A percentile compares a stretch with the other conserved stretches of the same genome.
phyloP scores from a whole-genome alignment of 1,140 invertebrate genomes.

The Druon quercuslanigerum region DNA sequence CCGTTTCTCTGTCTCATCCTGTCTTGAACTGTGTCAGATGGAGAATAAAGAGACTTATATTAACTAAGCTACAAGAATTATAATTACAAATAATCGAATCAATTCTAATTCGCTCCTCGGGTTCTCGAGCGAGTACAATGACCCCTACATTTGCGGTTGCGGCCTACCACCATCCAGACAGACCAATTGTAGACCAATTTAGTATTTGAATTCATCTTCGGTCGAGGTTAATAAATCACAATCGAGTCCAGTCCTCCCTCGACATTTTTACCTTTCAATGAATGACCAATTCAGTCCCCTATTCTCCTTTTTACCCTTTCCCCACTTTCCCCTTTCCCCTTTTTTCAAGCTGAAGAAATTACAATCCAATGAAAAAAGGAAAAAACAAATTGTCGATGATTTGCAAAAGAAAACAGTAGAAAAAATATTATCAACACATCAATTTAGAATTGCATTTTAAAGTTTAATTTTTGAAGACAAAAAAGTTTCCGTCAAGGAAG shows the following conservation, averaged over 20 bases:
- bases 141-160: conserved; percentile 44
- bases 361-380: no score
- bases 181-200: conserved; percentile 64
- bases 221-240: conserved; percentile 59
- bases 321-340: no score
- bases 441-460: no score
- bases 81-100: conserved; percentile 63
- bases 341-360: no score
- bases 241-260: conserved; percentile 42
- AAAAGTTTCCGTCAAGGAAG: no score
- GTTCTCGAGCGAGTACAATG: conserved; percentile 49
- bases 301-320: no score
- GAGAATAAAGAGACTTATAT: conserved; percentile 8
- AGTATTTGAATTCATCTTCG: conserved; percentile 62
- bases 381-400: no score
- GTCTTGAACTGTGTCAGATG: conserved; percentile 16
- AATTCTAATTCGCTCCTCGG: conserved; percentile 62
- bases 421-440: no score
- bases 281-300: not conserved
- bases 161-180: conserved; percentile 35
- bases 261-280: conserved; percentile 29
- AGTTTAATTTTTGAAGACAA: no score
- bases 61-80: conserved; percentile 37
- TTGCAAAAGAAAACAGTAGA: no score
- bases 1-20: conserved; percentile 30